These are phyloP conservation scores for Stenolophus ochropezus DNA, from an alignment of 2,888 invertebrate genomes.

Conservation along the genomic window DNA sequence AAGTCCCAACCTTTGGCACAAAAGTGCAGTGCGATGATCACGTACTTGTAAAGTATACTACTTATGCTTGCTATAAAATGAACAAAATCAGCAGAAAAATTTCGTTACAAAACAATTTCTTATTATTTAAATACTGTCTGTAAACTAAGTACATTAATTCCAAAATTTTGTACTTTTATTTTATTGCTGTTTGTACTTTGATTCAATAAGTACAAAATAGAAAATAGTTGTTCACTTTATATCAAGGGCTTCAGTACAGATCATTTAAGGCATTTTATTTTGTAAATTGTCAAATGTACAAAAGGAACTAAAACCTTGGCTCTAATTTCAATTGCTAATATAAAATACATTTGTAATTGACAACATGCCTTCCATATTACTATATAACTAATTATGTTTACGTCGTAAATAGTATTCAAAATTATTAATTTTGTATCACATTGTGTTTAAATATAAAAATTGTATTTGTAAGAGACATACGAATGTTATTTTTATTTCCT, in stretches of 20 bases:
- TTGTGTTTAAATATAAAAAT: no score
- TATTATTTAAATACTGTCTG: background rate
- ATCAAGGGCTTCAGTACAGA: background rate
- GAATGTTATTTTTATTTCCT: no score
- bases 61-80: background rate
- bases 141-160: background rate
- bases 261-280: background rate
- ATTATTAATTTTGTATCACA: no score
- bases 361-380: no score
- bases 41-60: background rate
- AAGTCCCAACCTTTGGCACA: background rate
- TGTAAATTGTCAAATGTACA: background rate
- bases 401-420: no score
- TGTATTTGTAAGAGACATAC: no score
- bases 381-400: no score
- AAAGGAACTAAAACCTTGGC: background rate
- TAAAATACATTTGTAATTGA: no score
- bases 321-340: no score
- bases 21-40: background rate
- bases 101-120: background rate
- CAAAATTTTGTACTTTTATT: background rate
- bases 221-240: constrained; percentile 29
- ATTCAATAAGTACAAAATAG: constrained; percentile 8
- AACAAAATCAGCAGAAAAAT: background rate
- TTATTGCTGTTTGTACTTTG: constrained; percentile 26